These are phyloP conservation scores for Lucilia sericata DNA, from an alignment of 1,140 invertebrate species.

Conservation along the genomic window DNA sequence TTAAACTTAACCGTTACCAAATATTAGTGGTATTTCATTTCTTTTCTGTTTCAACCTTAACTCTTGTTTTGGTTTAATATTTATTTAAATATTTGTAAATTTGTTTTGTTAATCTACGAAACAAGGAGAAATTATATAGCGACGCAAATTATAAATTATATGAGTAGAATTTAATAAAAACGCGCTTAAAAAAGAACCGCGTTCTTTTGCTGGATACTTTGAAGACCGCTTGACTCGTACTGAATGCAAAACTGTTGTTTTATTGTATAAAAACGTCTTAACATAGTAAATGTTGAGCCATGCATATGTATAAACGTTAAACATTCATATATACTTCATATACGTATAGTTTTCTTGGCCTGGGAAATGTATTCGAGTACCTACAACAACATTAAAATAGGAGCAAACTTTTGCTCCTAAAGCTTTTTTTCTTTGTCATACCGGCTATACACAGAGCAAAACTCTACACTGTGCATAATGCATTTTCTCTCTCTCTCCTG, in stretches of 20 bases:
- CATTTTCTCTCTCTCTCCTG: background rate
- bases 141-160: constrained; percentile 69
- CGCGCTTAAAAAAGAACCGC: constrained; percentile 68
- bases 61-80: too few relatives aligned
- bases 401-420: background rate
- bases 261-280: constrained; percentile 45
- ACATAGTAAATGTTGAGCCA: constrained; percentile 47
- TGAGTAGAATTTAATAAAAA: constrained; percentile 68
- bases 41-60: too few relatives aligned
- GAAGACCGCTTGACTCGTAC: constrained; percentile 68
- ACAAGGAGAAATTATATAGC: constrained; percentile 67
- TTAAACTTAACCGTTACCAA: too few relatives aligned
- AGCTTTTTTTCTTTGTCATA: background rate
- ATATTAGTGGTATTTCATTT: too few relatives aligned
- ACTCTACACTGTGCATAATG: background rate
- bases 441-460: background rate
- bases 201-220: constrained; percentile 67
- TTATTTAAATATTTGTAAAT: too few relatives aligned
- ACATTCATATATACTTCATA: background rate
- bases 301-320: background rate
- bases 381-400: background rate
- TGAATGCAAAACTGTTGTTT: constrained; percentile 52
- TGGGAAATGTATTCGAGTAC: background rate
- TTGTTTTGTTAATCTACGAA: constrained; percentile 59
- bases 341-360: background rate